Evolutionary conservation across 2,888 invertebrate species (phyloP).

Genomic region (Diachrysia chrysitis): DNA sequence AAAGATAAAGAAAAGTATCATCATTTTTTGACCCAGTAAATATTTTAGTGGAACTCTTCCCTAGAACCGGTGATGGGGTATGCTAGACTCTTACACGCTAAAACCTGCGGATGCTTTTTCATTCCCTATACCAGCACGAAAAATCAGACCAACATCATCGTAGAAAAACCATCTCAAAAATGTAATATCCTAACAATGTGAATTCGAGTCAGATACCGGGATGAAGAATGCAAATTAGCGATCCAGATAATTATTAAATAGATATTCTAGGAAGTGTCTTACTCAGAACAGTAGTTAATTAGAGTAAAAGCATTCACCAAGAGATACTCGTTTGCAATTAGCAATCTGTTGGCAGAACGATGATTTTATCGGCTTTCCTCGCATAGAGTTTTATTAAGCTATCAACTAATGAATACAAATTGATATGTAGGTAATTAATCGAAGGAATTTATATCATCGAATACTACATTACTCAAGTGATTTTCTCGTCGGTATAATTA

Average conservation of each 20-base stretch:
- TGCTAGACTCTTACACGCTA: too few relatives aligned
- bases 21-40: too few relatives aligned
- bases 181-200: too few relatives aligned
- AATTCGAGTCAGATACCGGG: neutral
- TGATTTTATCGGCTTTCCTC: slow-evolving; percentile 26
- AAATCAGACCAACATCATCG: too few relatives aligned
- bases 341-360: slow-evolving; percentile 16
- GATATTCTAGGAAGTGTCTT: neutral
- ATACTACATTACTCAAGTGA: neutral
- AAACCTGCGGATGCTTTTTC: too few relatives aligned
- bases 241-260: neutral
- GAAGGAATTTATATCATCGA: neutral
- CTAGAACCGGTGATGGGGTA: too few relatives aligned
- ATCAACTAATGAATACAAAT: neutral
- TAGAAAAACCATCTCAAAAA: too few relatives aligned
- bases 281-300: neutral
- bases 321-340: neutral
- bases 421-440: slow-evolving; percentile 3
- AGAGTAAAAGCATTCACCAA: slow-evolving; percentile 1
- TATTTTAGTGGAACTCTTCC: too few relatives aligned
- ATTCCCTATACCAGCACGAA: too few relatives aligned
- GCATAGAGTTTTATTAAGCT: slow-evolving; percentile 13
- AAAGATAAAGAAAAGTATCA: too few relatives aligned
- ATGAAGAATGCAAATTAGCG: neutral
- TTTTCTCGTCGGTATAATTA: neutral